phyloP scores from a whole-genome alignment of 2,113 vertebrate genomes.

The Gnathonemus longibarbis region DNA sequence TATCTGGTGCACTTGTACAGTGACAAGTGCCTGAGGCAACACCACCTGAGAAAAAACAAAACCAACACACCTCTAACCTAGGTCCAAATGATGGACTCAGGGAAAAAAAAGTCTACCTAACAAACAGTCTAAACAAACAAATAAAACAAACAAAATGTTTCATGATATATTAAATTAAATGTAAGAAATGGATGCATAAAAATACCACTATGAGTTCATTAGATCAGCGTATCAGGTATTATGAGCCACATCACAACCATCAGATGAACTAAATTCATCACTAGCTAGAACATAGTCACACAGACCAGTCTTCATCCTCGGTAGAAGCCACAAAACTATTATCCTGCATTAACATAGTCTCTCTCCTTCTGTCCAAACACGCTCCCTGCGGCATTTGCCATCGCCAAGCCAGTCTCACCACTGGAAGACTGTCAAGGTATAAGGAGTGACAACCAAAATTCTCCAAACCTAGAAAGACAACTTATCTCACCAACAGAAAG shows the following conservation, averaged over 20 bases:
- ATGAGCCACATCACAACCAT: background rate
- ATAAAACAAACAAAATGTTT: background rate
- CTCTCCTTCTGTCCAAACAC: background rate
- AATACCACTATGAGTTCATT: background rate
- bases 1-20: background rate
- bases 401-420: background rate
- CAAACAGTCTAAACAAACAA: background rate
- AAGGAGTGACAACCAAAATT: background rate
- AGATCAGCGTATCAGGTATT: background rate
- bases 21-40: background rate
- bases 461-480: background rate
- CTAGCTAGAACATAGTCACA: background rate
- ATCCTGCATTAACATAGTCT: background rate
- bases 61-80: background rate
- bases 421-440: background rate
- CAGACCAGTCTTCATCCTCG: background rate
- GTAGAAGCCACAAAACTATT: background rate
- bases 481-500: background rate
- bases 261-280: background rate
- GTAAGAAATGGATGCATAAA: background rate
- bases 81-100: background rate
- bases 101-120: background rate
- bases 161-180: background rate
- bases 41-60: background rate
- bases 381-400: background rate